A percentile compares a stretch with the other conserved stretches of the same genome.
Conservation (phyloP, 2,113 vertebrate species). For the Dunckerocampus dactyliophorus region DNA sequence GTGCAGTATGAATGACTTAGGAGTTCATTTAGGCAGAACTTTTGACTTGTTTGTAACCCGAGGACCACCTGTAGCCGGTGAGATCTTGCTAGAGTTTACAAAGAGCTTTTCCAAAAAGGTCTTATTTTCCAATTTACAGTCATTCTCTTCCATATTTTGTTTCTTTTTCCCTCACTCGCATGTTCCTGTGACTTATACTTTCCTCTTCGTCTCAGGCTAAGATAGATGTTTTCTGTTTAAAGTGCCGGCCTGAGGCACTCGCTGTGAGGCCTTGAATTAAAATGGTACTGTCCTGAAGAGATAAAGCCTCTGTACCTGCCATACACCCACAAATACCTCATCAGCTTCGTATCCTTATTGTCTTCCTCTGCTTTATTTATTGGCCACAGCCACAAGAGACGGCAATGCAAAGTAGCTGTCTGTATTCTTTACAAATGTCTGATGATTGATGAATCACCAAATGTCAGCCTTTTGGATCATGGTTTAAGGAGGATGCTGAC, state of each 20-base stretch:
- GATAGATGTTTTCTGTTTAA: conserved; percentile 19
- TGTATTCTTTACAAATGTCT: conserved; percentile 9
- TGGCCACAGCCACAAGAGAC: neutral
- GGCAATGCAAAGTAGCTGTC: conserved; percentile 4
- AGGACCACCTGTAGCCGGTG: conserved; percentile 2
- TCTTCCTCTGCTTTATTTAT: conserved; percentile 1
- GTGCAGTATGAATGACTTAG: too few relatives aligned
- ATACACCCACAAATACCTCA: conserved; percentile 12
- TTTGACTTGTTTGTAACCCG: conserved; percentile 20
- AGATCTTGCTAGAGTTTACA: neutral
- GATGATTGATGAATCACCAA: conserved; percentile 7
- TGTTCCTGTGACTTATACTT: neutral
- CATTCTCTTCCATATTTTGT: neutral
- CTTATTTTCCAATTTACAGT: too few relatives aligned
- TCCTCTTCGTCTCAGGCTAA: conserved; percentile 3
- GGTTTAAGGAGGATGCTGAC: neutral
- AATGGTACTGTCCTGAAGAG: conserved; percentile 14
- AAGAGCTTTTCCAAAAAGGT: too few relatives aligned
- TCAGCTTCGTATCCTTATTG: neutral
- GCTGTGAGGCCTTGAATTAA: conserved; percentile 20
- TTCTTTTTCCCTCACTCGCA: neutral
- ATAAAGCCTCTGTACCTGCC: conserved; percentile 13
- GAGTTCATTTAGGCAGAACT: too few relatives aligned
- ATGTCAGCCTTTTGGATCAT: neutral
- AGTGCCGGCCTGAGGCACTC: conserved; percentile 10